These are phyloP conservation scores for Anarsia innoxiella DNA, from an alignment of 2,888 invertebrate genomes.

Conservation along the genomic window DNA sequence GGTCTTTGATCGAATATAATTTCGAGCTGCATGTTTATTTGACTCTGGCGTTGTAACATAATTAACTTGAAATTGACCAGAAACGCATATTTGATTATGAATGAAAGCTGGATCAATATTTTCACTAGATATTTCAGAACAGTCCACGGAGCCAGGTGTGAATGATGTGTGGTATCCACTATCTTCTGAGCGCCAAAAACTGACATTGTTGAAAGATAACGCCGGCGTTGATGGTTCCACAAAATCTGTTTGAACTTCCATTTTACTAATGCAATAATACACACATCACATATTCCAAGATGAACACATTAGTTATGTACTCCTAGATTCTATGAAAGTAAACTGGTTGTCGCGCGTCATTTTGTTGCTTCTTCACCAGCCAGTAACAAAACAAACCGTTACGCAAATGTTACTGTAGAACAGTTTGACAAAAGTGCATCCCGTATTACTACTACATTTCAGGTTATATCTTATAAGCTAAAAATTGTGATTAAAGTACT, in stretches of 20 bases:
- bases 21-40: constrained; percentile 24
- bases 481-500: too few relatives aligned
- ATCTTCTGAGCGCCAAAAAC: constrained; percentile 53
- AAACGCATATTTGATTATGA: constrained; percentile 31
- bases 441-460: too few relatives aligned
- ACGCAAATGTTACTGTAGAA: too few relatives aligned
- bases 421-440: too few relatives aligned
- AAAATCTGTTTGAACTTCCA: constrained; percentile 50
- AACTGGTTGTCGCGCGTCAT: too few relatives aligned
- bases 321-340: too few relatives aligned
- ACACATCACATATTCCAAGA: too few relatives aligned
- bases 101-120: constrained; percentile 34
- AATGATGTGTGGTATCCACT: constrained; percentile 65
- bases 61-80: constrained; percentile 36
- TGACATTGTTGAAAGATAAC: constrained; percentile 36
- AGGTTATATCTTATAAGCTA: too few relatives aligned
- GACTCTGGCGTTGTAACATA: constrained; percentile 32
- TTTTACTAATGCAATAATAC: constrained; percentile 24
- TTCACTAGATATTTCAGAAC: constrained; percentile 43
- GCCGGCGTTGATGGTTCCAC: constrained; percentile 42
- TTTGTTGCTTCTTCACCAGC: too few relatives aligned
- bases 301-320: too few relatives aligned
- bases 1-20: constrained; percentile 22
- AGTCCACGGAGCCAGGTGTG: constrained; percentile 55
- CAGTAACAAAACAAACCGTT: too few relatives aligned